Conservation (phyloP, 2,888 invertebrate species). For the Pseudococcus viburni region DNA sequence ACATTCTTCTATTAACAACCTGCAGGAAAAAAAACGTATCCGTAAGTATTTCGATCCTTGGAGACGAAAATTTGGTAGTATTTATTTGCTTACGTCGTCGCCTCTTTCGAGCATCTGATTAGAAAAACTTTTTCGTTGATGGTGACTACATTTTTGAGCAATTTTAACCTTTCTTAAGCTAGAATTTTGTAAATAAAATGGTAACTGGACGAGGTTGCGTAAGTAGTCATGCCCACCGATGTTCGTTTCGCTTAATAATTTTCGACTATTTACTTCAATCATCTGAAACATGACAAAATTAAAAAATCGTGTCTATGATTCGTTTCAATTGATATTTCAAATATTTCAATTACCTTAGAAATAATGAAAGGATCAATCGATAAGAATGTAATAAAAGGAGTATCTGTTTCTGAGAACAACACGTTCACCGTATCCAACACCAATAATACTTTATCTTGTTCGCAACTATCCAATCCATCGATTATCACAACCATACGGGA, state of each 20-base stretch:
- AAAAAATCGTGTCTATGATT: constrained; percentile 66
- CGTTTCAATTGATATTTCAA: background rate
- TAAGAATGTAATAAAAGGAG: constrained; percentile 95
- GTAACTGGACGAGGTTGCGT: constrained; percentile 96
- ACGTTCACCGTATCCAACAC: constrained; percentile 96
- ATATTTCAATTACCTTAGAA: constrained; percentile 81
- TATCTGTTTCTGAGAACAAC: constrained; percentile 92
- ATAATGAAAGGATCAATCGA: constrained; percentile 99
- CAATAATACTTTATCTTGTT: constrained; percentile 94
- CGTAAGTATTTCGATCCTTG: background rate
- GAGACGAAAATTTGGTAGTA: background rate
- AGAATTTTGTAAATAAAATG: constrained; percentile 98
- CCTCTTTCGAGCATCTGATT: constrained; percentile 59
- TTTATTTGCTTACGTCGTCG: constrained; percentile 55
- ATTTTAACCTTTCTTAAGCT: constrained; percentile 90
- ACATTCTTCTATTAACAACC: constrained; percentile 65
- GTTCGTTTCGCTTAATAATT: constrained; percentile 90
- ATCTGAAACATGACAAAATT: constrained; percentile 75
- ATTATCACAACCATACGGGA: constrained; percentile 95
- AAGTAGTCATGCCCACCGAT: constrained; percentile 96
- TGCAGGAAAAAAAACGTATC: constrained; percentile 17
- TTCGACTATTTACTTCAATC: constrained; percentile 89
- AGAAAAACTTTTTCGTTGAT: constrained; percentile 72
- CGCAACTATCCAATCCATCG: constrained; percentile 97
- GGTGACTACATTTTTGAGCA: constrained; percentile 84